Percentiles rank a stretch among this genome's conserved stretches.
phyloP scores from a whole-genome alignment of 2,797 vertebrate species.

The Ceyx erithaca region DNA sequence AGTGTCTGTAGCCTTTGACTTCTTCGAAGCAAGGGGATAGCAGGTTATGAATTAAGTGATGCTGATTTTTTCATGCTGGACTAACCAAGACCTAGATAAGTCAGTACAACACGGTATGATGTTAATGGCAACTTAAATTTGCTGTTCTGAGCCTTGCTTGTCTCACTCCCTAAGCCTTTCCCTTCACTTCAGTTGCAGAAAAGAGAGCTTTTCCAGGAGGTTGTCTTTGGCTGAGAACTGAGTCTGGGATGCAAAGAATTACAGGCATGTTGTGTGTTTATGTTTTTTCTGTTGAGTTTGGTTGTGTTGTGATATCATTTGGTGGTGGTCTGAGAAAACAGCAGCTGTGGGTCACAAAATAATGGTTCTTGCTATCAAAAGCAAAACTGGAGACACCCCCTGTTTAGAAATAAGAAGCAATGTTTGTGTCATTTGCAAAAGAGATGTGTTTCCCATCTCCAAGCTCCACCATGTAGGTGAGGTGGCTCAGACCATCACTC shows the following conservation, averaged over 20 bases:
- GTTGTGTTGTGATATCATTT: not conserved
- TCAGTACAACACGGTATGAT: not conserved
- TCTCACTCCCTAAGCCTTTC: not conserved
- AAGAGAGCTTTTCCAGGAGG: not conserved
- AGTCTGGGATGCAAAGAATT: not conserved
- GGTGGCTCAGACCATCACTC: not conserved
- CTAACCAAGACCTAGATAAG: not conserved
- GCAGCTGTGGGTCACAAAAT: not conserved
- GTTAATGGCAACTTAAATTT: not conserved
- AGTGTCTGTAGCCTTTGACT: not conserved
- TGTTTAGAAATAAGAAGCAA: not conserved
- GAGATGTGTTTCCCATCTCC: not conserved
- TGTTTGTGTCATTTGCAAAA: fast-evolving
- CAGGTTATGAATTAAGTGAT: not conserved
- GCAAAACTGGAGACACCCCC: not conserved
- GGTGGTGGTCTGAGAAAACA: not conserved
- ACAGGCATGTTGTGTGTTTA: not conserved
- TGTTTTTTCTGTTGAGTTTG: not conserved
- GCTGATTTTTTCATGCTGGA: not conserved
- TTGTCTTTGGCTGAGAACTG: not conserved
- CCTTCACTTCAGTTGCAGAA: not conserved
- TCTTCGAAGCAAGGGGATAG: not conserved
- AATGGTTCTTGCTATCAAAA: not conserved
- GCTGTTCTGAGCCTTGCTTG: not conserved
- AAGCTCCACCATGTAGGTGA: not conserved